These are phyloP conservation scores for Chloroclystis v-ata DNA, from an alignment of 2,888 invertebrate genomes.

Conservation along the genomic window DNA sequence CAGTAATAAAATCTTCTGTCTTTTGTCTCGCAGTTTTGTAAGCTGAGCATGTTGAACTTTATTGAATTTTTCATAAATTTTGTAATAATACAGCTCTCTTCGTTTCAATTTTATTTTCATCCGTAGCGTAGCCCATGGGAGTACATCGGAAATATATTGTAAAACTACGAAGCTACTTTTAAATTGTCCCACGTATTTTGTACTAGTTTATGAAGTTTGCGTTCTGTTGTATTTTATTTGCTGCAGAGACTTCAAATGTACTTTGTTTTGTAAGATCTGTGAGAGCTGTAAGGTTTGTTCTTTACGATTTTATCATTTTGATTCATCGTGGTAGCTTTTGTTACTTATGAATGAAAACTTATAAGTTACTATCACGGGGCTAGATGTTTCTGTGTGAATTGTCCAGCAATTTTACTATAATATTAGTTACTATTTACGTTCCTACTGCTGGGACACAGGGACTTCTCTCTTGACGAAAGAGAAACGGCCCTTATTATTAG, in stretches of 20 bases:
- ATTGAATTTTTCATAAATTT: slow-evolving; percentile 43
- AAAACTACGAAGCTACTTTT: slow-evolving; percentile 32
- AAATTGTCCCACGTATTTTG: slow-evolving; percentile 35
- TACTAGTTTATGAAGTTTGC: slow-evolving; percentile 27
- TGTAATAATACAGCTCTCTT: slow-evolving; percentile 38
- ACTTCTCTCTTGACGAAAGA: too few species aligned
- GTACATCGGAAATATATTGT: slow-evolving; percentile 36
- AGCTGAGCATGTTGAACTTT: slow-evolving; percentile 27
- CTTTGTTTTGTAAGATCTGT: neutral
- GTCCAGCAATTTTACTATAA: too few species aligned
- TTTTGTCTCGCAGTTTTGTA: neutral
- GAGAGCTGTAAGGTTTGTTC: neutral
- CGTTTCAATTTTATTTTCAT: slow-evolving; percentile 39
- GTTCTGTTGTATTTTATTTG: slow-evolving; percentile 17
- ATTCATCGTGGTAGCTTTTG: too few species aligned
- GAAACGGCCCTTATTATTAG: too few species aligned
- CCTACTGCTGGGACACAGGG: too few species aligned
- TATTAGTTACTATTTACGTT: too few species aligned
- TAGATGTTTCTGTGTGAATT: too few species aligned
- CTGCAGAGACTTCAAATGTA: slow-evolving; percentile 4
- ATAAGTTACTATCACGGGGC: too few species aligned
- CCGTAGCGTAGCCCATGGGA: slow-evolving; percentile 22
- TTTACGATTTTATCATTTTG: too few species aligned
- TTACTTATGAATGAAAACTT: too few species aligned
- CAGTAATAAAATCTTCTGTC: neutral